Conservation (phyloP, 2,113 vertebrate species). For the Parotia lawesii region DNA sequence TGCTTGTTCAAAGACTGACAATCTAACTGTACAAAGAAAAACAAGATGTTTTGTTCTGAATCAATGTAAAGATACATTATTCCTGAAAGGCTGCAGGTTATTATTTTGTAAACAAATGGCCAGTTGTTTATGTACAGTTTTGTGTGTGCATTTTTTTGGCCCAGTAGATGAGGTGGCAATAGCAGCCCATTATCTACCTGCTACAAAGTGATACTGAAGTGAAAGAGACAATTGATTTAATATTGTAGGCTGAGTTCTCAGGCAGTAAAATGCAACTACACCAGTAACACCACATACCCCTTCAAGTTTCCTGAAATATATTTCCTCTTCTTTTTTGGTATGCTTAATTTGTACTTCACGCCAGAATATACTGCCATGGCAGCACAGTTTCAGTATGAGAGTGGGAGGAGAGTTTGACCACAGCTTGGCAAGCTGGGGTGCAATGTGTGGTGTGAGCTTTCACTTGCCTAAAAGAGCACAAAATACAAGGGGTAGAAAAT, state of each 20-base stretch:
- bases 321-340: neutral
- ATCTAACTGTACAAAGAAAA: neutral
- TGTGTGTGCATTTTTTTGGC: neutral
- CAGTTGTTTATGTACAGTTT: neutral
- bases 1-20: neutral
- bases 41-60: neutral
- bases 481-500: neutral
- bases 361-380: neutral
- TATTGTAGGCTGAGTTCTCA: neutral
- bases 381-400: neutral
- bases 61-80: neutral
- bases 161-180: neutral
- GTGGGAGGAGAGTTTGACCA: neutral
- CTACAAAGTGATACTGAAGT: neutral
- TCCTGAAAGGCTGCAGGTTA: neutral
- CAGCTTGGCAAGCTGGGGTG: neutral
- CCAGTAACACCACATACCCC: fast-evolving
- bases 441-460: neutral
- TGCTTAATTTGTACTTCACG: neutral
- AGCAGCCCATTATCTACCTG: neutral
- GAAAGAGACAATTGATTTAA: neutral
- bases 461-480: neutral
- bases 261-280: neutral
- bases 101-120: constrained; percentile 20
- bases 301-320: neutral